These are phyloP conservation scores for Sapayoa aenigma DNA, from an alignment of 2,113 vertebrate species.

Conservation along the genomic window DNA sequence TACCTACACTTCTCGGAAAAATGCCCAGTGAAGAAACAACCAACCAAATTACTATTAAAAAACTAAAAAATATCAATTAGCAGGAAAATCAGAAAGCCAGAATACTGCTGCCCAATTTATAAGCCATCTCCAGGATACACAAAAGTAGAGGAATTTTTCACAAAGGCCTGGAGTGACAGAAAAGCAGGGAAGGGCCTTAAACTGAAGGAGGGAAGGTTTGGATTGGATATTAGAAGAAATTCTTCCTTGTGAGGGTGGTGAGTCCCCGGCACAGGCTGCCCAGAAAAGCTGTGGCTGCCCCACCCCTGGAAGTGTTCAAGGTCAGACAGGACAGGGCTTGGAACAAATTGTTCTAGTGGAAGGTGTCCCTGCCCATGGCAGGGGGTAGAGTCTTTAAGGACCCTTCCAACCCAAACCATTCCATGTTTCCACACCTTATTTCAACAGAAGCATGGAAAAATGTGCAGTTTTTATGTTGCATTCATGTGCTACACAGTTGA, in stretches of 20 bases:
- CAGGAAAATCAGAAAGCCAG: background rate
- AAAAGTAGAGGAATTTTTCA: background rate
- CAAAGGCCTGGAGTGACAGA: background rate
- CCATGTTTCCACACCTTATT: background rate
- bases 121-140: background rate
- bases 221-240: background rate
- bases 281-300: background rate
- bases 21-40: background rate
- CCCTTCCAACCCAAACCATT: background rate
- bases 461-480: background rate
- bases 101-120: background rate
- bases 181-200: background rate
- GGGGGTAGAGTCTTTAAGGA: background rate
- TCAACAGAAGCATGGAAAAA: background rate
- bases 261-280: background rate
- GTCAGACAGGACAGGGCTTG: fast-evolving
- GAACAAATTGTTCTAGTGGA: fast-evolving
- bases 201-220: background rate
- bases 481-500: background rate
- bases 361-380: background rate
- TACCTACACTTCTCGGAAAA: background rate
- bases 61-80: background rate
- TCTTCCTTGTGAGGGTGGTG: fast-evolving
- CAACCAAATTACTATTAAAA: background rate
- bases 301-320: background rate